Base-by-base conservation (phyloP, 2,888 invertebrate genomes). In the Dasysyrphus albostriatus region DNA sequence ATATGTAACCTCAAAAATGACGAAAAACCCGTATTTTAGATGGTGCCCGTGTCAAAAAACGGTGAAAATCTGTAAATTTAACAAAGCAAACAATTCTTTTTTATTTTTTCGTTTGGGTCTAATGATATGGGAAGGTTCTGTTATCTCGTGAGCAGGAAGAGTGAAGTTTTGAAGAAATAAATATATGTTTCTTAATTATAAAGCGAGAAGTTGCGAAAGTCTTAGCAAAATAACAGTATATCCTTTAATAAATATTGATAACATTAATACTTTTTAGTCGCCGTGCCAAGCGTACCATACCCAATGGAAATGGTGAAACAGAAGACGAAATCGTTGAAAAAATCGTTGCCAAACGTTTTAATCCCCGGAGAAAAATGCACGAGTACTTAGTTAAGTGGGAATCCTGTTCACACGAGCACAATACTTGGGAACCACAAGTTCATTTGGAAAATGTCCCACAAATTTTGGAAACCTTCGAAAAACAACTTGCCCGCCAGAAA, bases 331-430 rank as follows among this genome's bases (percentile, higher is more conserved):
- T 95, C 0, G 96, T 97, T 0, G 97, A 97, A 91, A 96, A 96
- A 93, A 97, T 97, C 85, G 94, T 97, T 61, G 97, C 97, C 39
- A 97, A 97, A 92, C 94, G 97, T 56, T 97, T 96, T 92, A 97
- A 97, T 93, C 96, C 96, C 8, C 94, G 95, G 16, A 94, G 95
- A 88, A 96, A 96, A 91, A 95, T 95, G 89, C 96, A 96, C 88
- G 97, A 97, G 92, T 97, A 97, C 93, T 93, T 97, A 90, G 94
- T 97, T 67, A 97, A 97, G 92, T 97, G 97, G 97, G 96, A 97
- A 91, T 96, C 96, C 63, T 96, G 95, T 89, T 94, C 95, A 32
- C 95, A 96, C 95, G 96, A 96, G 83, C 95, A 96, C 89, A 97
- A 97, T 91, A 97, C 97, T 6, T 97, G 97, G 97, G 97, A 97